phyloP scores from a whole-genome alignment of 2,113 vertebrate genomes.

The Oryzias celebensis region DNA sequence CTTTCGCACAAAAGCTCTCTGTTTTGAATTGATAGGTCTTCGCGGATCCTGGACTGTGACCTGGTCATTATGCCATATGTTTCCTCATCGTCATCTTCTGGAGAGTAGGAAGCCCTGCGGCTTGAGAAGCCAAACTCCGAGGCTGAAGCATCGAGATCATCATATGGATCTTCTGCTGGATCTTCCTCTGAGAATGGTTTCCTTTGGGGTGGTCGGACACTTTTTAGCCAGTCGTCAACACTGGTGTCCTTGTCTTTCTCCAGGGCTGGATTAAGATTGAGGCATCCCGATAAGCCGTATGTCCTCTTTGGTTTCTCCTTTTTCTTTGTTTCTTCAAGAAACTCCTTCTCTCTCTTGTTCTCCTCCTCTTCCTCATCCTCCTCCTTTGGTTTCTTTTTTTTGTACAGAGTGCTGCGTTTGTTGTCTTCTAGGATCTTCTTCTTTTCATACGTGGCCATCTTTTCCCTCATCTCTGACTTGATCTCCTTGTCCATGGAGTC shows the following conservation, averaged over 20 bases:
- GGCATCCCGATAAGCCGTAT: constrained; percentile 63
- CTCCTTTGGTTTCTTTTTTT: constrained; percentile 87
- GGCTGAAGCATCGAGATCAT: constrained; percentile 70
- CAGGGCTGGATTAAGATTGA: constrained; percentile 68
- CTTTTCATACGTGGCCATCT: constrained; percentile 85
- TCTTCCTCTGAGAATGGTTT: constrained; percentile 58
- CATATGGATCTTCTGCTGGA: constrained; percentile 41
- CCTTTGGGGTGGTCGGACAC: constrained; percentile 78
- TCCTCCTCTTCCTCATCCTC: constrained; percentile 70
- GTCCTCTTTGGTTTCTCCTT: constrained; percentile 52
- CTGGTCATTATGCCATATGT: constrained; percentile 67
- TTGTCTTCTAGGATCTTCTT: constrained; percentile 92
- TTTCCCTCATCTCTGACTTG: constrained; percentile 85
- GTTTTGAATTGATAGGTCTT: constrained; percentile 57
- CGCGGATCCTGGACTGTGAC: constrained; percentile 72
- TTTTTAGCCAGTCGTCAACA: constrained; percentile 84
- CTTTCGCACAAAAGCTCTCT: constrained; percentile 54
- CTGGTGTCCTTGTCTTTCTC: constrained; percentile 68
- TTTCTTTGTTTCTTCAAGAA: constrained; percentile 58
- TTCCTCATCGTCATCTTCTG: constrained; percentile 66
- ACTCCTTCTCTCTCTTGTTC: constrained; percentile 68
- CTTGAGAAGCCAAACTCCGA: constrained; percentile 82
- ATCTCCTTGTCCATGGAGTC: constrained; percentile 87
- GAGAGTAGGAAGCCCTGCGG: constrained; percentile 68
- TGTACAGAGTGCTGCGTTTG: constrained; percentile 92